Evolutionary conservation across 2,797 vertebrate genomes (phyloP), one percentile per base, ranked within the genome.

Genomic region (Sparus aurata): DNA sequence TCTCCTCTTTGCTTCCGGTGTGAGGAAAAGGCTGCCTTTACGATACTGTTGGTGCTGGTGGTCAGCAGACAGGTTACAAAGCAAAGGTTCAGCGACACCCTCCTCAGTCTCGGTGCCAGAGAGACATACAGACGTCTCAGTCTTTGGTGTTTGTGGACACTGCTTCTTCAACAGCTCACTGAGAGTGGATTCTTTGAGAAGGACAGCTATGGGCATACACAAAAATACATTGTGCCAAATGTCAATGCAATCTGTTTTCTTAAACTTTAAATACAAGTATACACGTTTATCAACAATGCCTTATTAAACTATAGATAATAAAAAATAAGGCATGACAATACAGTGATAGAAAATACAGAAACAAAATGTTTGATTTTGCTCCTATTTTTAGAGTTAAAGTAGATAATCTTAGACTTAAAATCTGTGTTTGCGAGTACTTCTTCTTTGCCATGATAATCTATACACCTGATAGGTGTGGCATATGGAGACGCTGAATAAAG

Each of bases 151-250:
- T 47, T 65, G 64, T 15, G 75, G 83, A 55, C 68, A 7, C 41
- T 77, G 87, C 55, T 87, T 90, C 34, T 85, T 80, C 46, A 88
- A 22, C 27, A 97, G 69, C 13, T 96, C 85, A 74, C 88, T 93
- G 38, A 97, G 87, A 11, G 89, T 38, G 0, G 95, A 93, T 20
- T 96, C 95, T 83, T 92, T 91, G 27, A 99, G 90, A 41, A 95
- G 82, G 47, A 99, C 96, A 34, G 98, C 98, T 99, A 53, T n/a
- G 20, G 63, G 30, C 75, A 73, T 43, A 18, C 65, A 52, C 55
- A 49, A 69, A 61, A 50, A 52, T 2, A 73, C 54, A 57, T 52
- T 7, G 13, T 22, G 1, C 41, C 64, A 49, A 69, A 30, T 12
- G 0, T 66, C 23, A 75, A 45, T 25, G 4, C 2, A 34, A 22